phyloP scores from a whole-genome alignment of 2,113 vertebrate species.

The Varanus salvator region DNA sequence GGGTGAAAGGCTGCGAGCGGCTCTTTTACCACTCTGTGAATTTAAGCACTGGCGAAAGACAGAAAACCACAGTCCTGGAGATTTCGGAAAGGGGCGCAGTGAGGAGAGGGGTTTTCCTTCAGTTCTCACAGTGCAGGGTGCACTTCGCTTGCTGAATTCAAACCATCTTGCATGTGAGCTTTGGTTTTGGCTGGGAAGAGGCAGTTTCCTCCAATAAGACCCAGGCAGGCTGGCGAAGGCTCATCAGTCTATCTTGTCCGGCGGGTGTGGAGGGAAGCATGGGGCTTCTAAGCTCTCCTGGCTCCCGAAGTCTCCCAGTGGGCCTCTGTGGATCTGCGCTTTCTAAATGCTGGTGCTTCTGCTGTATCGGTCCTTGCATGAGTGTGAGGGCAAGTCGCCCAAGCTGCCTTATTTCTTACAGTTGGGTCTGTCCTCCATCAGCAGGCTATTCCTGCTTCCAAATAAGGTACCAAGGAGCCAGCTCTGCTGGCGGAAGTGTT shows the following conservation, averaged over 20 bases:
- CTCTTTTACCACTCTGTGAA: rapidly evolving
- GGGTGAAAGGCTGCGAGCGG: conserved; percentile 32
- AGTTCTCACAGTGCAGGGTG: background rate
- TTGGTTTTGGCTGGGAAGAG: background rate
- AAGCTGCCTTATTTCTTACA: no score
- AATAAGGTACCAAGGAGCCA: background rate
- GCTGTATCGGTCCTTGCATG: background rate
- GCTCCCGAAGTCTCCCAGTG: background rate
- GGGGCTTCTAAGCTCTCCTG: background rate
- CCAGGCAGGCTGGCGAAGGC: no score
- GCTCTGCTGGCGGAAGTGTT: background rate
- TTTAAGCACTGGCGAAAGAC: background rate
- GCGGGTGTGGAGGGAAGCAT: background rate
- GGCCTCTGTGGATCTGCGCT: no score
- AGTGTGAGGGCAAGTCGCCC: background rate
- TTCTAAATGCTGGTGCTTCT: background rate
- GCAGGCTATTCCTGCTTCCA: background rate
- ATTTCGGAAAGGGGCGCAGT: background rate
- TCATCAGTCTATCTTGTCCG: background rate
- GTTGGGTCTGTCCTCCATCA: background rate
- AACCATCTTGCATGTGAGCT: background rate
- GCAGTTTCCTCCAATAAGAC: no score
- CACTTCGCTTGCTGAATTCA: background rate
- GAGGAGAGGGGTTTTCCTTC: background rate
- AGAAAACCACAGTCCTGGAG: background rate